Conservation (phyloP, 2,797 vertebrate genomes). For the Cryptoblepharus egeriae region DNA sequence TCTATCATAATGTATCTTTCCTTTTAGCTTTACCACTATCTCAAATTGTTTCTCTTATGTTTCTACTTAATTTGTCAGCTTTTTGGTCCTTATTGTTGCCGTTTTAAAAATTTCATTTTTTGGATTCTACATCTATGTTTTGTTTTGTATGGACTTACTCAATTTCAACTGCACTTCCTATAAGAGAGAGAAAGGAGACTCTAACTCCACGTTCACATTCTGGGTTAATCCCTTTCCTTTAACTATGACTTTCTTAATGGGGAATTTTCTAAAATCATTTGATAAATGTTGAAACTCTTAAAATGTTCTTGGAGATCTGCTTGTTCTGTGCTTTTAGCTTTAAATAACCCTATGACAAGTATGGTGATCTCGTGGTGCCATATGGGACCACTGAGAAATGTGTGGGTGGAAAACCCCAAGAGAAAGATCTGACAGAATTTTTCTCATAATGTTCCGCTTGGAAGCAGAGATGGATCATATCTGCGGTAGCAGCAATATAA, state of each 20-base stretch:
- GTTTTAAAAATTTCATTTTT: not conserved
- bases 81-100: not conserved
- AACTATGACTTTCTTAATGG: not conserved
- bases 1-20: not conserved
- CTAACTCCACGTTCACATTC: no score
- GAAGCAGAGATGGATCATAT: not conserved
- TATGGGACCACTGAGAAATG: conserved; percentile 6
- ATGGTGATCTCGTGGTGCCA: not conserved
- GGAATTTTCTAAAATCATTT: not conserved
- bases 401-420: not conserved
- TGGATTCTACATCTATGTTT: not conserved
- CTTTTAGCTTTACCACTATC: not conserved
- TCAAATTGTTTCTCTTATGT: not conserved
- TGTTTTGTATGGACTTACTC: not conserved
- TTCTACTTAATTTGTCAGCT: not conserved
- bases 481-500: not conserved
- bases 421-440: not conserved
- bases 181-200: no score
- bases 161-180: no score
- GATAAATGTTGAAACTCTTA: not conserved
- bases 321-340: not conserved
- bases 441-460: not conserved
- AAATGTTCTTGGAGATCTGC: not conserved
- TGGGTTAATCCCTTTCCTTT: not conserved
- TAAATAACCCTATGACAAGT: not conserved